Evolutionary conservation across 2,888 invertebrate genomes (phyloP), one percentile per base, ranked within the genome.

Genomic region (Agelastica alni): DNA sequence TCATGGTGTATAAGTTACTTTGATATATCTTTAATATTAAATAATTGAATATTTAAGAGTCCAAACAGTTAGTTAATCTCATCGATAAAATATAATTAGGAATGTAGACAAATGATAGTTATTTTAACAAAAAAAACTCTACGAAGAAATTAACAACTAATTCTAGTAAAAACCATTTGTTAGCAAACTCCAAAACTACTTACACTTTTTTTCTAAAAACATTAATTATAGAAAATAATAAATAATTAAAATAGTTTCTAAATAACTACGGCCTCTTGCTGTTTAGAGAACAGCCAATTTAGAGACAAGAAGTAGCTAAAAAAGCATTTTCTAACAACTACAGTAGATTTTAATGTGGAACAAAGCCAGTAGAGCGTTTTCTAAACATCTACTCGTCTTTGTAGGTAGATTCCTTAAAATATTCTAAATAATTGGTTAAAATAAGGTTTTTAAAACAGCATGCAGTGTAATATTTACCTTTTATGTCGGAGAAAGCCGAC

Each of bases 391-490:
- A 55, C 51, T 30, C 9, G 55, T 55, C 54, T 31, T 7, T 55
- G n/a, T 10, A 36, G 43, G 51, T 51, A 56, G 56, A 49, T 43
- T 42, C 31, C 41, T 47, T 14, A 17, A 34, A 37, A 51, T 37
- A 20, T 39, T 12, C 4, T 34, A 13, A 37, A 20, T 7, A 43
- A 31, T 10, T 18, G 9, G 18, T 26, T 16, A 45, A 26, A 28
- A 14, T 26, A 6, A 26, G 13, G 9, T 12, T 32, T 13, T 6
- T n/a, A n/a, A n/a, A n/a, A n/a, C n/a, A 13, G 14, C 54, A 44
- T 49, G 48, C 43, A 30, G 13, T 18, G 22, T 31, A 34, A 52
- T 55, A 52, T 32, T 55, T 55, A 58, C 58, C 58, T 58, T 54
- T 55, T 52, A 34, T 22, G n/a, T 34, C 32, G 34, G 36, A 52